These are phyloP conservation scores for Crotalus tigris DNA, from an alignment of 2,113 vertebrate species.

Conservation along the genomic window DNA sequence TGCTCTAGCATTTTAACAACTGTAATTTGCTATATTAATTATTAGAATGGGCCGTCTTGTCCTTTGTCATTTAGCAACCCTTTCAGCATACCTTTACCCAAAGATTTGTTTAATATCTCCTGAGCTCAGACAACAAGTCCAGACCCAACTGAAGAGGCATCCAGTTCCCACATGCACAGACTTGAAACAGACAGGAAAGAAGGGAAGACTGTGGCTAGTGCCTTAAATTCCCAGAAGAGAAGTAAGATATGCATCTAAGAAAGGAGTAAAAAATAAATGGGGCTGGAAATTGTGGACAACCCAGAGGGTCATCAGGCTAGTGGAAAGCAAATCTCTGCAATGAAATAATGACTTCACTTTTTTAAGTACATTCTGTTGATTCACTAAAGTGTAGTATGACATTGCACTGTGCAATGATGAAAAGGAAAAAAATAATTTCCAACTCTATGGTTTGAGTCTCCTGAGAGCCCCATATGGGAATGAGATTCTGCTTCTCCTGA, in stretches of 20 bases:
- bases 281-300: background rate
- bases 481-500: background rate
- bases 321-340: background rate
- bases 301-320: background rate
- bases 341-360: background rate
- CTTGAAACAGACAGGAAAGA: background rate
- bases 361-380: background rate
- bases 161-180: background rate
- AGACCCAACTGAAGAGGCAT: background rate
- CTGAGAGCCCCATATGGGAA: background rate
- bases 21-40: background rate
- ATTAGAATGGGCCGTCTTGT: background rate
- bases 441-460: background rate
- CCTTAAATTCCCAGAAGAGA: background rate
- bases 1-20: background rate
- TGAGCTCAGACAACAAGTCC: background rate
- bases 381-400: background rate
- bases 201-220: background rate
- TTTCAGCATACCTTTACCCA: background rate
- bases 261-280: background rate
- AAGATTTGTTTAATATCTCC: background rate
- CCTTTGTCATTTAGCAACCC: background rate
- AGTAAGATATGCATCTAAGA: background rate
- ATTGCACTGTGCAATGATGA: background rate
- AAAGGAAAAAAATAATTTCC: background rate